These are phyloP conservation scores for Drosophila pegasa DNA, from an alignment of 2,888 invertebrate species.

Conservation along the genomic window DNA sequence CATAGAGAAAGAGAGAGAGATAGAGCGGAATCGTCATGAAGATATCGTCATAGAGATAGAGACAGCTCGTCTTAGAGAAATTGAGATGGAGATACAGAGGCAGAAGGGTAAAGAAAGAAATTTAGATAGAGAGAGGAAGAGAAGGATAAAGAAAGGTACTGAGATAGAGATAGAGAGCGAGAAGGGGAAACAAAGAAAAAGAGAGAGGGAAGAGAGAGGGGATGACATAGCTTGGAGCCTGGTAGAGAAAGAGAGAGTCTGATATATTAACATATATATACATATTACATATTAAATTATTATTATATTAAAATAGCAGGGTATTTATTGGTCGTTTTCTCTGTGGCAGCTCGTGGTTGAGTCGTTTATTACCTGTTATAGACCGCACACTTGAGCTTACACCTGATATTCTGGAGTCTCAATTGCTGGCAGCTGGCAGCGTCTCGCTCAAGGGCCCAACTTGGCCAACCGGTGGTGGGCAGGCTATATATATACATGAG, in stretches of 20 bases:
- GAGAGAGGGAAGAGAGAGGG: no score
- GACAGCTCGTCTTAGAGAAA: no score
- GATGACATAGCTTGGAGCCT: no score
- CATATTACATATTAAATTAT: no score
- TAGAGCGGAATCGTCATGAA: no score
- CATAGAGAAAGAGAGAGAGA: background rate
- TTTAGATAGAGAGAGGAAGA: background rate
- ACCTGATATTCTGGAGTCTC: constrained; percentile 38
- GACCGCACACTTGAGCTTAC: constrained; percentile 43
- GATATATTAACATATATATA: no score
- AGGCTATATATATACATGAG: background rate
- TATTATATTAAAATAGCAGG: background rate
- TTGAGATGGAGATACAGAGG: background rate
- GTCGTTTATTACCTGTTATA: constrained; percentile 19
- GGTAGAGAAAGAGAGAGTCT: no score
- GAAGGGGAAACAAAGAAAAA: no score
- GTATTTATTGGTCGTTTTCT: constrained; percentile 8
- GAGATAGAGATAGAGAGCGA: background rate
- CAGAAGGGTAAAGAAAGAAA: background rate
- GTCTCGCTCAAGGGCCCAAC: constrained; percentile 36
- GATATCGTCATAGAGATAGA: no score
- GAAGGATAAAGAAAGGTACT: no score
- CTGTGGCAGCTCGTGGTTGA: constrained; percentile 22
- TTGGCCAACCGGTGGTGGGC: constrained; percentile 31
- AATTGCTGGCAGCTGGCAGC: constrained; percentile 4